Conservation (phyloP, 2,113 vertebrate species). For the Bufo gargarizans region DNA sequence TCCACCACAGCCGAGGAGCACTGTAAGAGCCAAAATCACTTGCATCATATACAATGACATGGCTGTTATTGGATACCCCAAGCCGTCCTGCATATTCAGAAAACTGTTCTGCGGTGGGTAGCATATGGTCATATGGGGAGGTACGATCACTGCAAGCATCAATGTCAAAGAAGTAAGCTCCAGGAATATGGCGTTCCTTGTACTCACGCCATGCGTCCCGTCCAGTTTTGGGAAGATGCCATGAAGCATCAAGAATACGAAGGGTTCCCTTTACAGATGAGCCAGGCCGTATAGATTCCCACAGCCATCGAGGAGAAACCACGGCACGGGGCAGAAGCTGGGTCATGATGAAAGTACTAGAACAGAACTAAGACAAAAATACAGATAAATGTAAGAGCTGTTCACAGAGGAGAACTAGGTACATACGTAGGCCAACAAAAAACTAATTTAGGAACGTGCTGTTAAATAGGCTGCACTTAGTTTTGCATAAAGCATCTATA, state of each 20-base stretch:
- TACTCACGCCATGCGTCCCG: conserved; percentile 81
- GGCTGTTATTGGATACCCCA: conserved; percentile 83
- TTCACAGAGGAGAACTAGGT: too few relatives aligned
- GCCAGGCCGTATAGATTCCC: conserved; percentile 74
- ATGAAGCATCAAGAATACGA: conserved; percentile 86
- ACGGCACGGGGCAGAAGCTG: conserved; percentile 77
- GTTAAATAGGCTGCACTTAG: too few relatives aligned
- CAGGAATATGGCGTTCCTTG: conserved; percentile 82
- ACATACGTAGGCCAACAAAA: too few relatives aligned
- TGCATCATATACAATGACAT: conserved; percentile 91
- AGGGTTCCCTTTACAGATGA: conserved; percentile 74
- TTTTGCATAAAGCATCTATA: too few relatives aligned
- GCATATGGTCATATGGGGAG: conserved; percentile 85
- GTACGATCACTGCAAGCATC: conserved; percentile 84
- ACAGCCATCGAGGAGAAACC: conserved; percentile 86
- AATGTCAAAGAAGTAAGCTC: conserved; percentile 86
- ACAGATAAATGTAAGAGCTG: background rate
- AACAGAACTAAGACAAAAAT: background rate
- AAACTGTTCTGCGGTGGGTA: conserved; percentile 79
- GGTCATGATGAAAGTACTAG: conserved; percentile 73
- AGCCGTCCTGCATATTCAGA: conserved; percentile 79
- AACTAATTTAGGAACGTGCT: too few relatives aligned
- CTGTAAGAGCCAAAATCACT: conserved; percentile 86
- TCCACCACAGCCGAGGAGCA: conserved; percentile 94
- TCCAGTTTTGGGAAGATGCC: conserved; percentile 85